Conservation (phyloP, 2,113 vertebrate genomes). For the Maccullochella peelii region DNA sequence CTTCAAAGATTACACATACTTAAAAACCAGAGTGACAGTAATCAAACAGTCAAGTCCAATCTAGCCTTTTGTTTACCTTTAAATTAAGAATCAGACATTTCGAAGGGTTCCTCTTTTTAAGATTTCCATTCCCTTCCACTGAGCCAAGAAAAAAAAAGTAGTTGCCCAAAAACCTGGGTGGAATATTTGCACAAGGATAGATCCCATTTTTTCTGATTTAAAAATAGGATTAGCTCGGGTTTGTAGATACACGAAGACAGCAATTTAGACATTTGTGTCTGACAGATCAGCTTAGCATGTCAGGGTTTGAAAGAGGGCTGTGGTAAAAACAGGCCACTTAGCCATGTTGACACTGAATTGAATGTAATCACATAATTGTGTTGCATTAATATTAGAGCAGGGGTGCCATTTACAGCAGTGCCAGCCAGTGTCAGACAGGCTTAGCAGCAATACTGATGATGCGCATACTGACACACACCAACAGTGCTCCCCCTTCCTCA, state of each 20-base stretch:
- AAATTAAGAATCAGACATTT: background rate
- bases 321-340: constrained; percentile 57
- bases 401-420: constrained; percentile 56
- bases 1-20: background rate
- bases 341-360: constrained; percentile 48
- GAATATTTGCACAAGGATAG: constrained; percentile 5
- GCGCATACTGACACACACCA: background rate
- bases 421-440: constrained; percentile 47
- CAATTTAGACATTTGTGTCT: constrained; percentile 1
- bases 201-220: background rate
- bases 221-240: constrained; percentile 36
- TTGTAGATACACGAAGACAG: constrained; percentile 11
- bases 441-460: constrained; percentile 43
- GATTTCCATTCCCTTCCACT: constrained; percentile 28
- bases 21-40: background rate
- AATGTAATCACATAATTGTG: constrained; percentile 79
- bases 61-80: constrained; percentile 9
- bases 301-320: constrained; percentile 19
- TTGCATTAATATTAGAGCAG: constrained; percentile 76
- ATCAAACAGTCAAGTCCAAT: background rate
- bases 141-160: constrained; percentile 20
- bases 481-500: constrained; percentile 14
- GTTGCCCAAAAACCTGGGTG: background rate
- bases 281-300: constrained; percentile 32
- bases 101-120: constrained; percentile 11